Conservation (phyloP, 2,888 invertebrate genomes). For the Andricus curvator region DNA sequence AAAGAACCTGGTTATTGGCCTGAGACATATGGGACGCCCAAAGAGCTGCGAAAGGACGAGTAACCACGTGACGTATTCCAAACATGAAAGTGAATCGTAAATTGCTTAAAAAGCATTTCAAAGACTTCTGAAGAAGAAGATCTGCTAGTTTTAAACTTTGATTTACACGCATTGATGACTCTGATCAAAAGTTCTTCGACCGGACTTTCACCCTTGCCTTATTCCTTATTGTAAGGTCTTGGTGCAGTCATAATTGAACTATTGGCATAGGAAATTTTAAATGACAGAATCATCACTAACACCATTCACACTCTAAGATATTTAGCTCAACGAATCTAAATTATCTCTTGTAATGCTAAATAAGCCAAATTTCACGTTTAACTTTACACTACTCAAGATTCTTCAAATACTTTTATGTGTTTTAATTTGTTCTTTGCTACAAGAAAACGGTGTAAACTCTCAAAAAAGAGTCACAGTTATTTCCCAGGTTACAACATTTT, state of each 20-base stretch:
- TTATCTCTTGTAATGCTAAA: neutral
- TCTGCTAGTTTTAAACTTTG: conserved; percentile 35
- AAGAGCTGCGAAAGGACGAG: conserved; percentile 26
- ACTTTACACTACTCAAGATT: neutral
- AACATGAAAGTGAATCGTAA: conserved; percentile 25
- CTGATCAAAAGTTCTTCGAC: conserved; percentile 40
- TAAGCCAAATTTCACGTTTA: neutral
- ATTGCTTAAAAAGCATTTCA: conserved; percentile 37
- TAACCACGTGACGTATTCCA: neutral
- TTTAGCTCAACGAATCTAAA: conserved; percentile 23
- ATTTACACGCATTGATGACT: conserved; percentile 25
- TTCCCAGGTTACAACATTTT: too few species aligned
- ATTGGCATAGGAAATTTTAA: conserved; percentile 36
- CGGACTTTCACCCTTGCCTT: conserved; percentile 38
- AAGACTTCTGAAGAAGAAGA: conserved; percentile 21
- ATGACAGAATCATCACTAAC: conserved; percentile 24
- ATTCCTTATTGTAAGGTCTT: conserved; percentile 25
- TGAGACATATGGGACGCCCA: conserved; percentile 22
- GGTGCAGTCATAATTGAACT: conserved; percentile 30
- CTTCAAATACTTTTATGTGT: neutral
- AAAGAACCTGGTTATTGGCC: conserved; percentile 33
- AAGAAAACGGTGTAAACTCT: too few species aligned
- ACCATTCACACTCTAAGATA: conserved; percentile 26
- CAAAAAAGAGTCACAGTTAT: too few species aligned
- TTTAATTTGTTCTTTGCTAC: neutral